phyloP scores from a whole-genome alignment of 2,797 vertebrate genomes.

The Artibeus jamaicensis region DNA sequence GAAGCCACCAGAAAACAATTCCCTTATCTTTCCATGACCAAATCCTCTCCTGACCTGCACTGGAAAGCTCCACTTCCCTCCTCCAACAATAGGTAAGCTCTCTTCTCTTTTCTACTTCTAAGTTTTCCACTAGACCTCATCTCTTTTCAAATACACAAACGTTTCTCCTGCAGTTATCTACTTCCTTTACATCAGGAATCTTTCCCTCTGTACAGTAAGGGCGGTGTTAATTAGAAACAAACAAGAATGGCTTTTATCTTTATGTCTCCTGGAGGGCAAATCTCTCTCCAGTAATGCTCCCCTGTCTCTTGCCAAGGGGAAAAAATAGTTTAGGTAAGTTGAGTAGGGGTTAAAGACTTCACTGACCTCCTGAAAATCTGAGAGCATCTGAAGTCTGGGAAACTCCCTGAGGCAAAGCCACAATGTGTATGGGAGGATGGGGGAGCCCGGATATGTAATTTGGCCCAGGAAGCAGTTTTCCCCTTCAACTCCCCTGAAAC shows the following conservation, averaged over 20 bases:
- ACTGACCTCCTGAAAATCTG: background rate
- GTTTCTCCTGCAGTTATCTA: background rate
- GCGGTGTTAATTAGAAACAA: background rate
- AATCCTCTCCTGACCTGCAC: background rate
- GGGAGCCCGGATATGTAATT: background rate
- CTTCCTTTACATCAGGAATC: background rate
- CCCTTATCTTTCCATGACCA: background rate
- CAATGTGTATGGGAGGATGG: background rate
- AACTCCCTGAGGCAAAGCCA: background rate
- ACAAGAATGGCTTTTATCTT: background rate
- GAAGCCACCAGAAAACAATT: background rate
- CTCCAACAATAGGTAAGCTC: background rate
- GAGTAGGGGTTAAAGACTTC: background rate
- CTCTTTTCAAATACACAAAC: background rate
- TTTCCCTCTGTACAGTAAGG: background rate
- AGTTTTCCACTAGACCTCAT: background rate
- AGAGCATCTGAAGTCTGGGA: background rate
- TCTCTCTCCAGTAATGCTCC: background rate
- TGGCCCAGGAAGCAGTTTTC: background rate
- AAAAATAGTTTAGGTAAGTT: background rate
- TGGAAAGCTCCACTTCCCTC: background rate
- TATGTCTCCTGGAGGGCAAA: background rate
- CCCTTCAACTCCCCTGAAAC: background rate
- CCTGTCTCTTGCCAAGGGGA: background rate
- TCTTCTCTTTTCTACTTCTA: background rate